Evolutionary conservation across 2,797 vertebrate species (phyloP).

Genomic region (Myotis pilosus): DNA sequence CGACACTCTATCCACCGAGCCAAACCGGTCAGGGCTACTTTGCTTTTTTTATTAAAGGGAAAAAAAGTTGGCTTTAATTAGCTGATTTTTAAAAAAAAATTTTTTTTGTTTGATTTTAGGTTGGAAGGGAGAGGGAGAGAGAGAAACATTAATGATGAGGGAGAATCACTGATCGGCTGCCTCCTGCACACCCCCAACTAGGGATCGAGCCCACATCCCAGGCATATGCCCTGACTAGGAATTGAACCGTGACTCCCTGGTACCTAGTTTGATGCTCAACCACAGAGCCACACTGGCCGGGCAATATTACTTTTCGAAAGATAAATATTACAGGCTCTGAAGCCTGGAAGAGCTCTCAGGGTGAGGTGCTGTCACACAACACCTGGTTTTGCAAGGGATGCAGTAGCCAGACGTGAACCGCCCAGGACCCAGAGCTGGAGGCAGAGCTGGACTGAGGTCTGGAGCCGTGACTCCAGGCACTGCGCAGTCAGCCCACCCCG

Average conservation of each 20-base stretch:
- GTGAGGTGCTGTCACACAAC: background rate
- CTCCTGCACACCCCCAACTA: no score
- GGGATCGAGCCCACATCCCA: background rate
- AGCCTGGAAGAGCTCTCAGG: background rate
- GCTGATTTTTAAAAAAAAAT: background rate
- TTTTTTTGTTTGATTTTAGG: background rate
- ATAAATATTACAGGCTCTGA: background rate
- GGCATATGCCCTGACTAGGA: no score
- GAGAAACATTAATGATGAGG: no score
- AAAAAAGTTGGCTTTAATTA: background rate
- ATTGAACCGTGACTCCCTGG: background rate
- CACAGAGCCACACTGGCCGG: background rate
- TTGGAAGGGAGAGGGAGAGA: background rate
- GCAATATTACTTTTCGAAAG: background rate
- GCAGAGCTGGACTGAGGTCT: background rate
- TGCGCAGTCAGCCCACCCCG: accelerated
- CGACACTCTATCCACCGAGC: no score
- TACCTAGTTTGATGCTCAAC: background rate
- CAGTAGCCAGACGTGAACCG: background rate
- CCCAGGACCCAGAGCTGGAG: background rate
- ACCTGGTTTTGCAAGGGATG: background rate
- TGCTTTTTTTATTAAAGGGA: background rate
- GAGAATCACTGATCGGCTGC: no score
- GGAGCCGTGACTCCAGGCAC: no score
- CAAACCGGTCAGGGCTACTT: background rate